Evolutionary conservation across 2,888 invertebrate species (phyloP), one percentile per base, ranked within the genome.

Genomic region (Globia sparganii): DNA sequence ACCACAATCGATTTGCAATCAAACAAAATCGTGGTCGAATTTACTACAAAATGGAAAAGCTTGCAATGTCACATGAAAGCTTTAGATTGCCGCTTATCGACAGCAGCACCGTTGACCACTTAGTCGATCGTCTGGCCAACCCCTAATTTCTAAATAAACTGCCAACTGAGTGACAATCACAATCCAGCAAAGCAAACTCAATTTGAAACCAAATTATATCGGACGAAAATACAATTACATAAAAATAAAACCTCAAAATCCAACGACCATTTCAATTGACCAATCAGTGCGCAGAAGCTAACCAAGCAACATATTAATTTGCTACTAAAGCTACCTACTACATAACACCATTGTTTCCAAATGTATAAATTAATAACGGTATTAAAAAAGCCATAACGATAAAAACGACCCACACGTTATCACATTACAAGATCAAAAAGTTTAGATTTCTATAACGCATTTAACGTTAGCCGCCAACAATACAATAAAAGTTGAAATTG

Each of bases 401-500:
- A 85, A 82, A 86, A 87, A 46, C 66, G 65, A 15, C 85, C 87
- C 79, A 87, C 87, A 75, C 86, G 65, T 88, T 86, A 90, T 89
- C 89, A 81, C 77, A 77, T 84, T 87, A 89, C 89, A 88, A 88
- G 89, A 92, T 92, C 89, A 84, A 87, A 87, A 85, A 86, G 82
- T 88, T 88, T 77, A 86, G 89, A 90, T 89, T 89, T 89, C 89
- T 88, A 86, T 86, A 84, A 83, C 74, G 62, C 78, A 76, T 80
- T 83, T 73, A 81, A 78, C 70, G 76, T 71, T 64, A 84, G 67
- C 80, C 87, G 81, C 75, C 74, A 82, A 87, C 83, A 86, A 84
- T 75, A 92, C 90, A 91, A 91, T 92, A 93, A 93, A 93, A 89
- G 83, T 89, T 89, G 79, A 86, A 90, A 91, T 89, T 88, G 83